Evolutionary conservation across 2,113 vertebrate genomes (phyloP).

Genomic region (Actinemys pallida): DNA sequence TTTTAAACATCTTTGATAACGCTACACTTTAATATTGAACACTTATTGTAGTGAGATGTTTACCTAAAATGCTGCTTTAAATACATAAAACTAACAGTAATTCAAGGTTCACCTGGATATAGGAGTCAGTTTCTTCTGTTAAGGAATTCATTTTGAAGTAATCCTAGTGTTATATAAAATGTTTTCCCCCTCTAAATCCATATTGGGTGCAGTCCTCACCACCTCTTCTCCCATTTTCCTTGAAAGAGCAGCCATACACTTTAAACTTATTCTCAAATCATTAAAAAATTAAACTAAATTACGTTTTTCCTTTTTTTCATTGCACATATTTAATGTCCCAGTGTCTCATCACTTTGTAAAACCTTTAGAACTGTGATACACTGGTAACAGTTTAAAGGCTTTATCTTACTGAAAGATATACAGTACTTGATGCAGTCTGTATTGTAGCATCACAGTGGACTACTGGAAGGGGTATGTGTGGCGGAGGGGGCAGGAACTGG

Average conservation of each 20-base stretch:
- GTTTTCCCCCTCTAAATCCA: accelerated
- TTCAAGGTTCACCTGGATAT: neutral
- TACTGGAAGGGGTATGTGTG: neutral
- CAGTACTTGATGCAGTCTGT: neutral
- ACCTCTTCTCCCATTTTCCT: accelerated
- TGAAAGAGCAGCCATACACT: neutral
- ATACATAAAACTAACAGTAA: neutral
- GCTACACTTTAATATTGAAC: neutral
- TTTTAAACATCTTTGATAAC: neutral
- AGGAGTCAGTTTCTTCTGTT: neutral
- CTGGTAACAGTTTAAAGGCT: neutral
- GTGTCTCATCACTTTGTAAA: neutral
- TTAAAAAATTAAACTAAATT: neutral
- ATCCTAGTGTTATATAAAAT: neutral
- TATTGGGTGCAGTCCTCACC: neutral
- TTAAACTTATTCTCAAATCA: neutral
- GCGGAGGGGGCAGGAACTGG: neutral
- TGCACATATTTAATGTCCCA: neutral
- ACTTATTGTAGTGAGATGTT: neutral
- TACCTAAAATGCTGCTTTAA: neutral
- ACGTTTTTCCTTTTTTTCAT: neutral
- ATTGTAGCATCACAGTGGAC: neutral
- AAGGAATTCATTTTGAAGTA: neutral
- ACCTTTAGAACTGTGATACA: neutral
- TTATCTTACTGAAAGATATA: neutral